These are phyloP conservation scores for Miniopterus natalensis DNA, from an alignment of 2,113 vertebrate species.

Conservation along the genomic window DNA sequence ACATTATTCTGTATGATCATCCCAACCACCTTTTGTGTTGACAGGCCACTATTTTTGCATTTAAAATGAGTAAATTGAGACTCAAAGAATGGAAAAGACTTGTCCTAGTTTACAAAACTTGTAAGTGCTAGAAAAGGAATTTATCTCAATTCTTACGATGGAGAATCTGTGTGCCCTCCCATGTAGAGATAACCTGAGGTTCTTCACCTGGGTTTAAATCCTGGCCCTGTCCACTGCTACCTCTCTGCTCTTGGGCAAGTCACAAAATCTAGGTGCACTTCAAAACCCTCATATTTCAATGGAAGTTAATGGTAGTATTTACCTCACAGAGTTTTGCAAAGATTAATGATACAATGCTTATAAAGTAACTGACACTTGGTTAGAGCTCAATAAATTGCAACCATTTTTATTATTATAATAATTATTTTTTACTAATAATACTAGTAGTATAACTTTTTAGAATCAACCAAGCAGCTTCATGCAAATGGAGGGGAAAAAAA, in stretches of 20 bases:
- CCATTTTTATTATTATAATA: not conserved
- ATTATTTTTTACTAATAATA: not conserved
- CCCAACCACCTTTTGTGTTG: not conserved
- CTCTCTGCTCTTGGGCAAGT: not conserved
- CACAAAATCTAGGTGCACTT: not conserved
- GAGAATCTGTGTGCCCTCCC: not conserved
- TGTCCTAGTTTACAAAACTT: not conserved
- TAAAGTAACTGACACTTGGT: not conserved
- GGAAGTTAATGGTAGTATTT: not conserved
- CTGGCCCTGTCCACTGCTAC: not conserved
- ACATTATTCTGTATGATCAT: not conserved
- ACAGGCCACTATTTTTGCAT: not conserved
- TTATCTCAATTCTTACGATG: not conserved
- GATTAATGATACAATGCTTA: not conserved
- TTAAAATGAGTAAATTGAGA: slow-evolving; percentile 32
- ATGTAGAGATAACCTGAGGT: not conserved
- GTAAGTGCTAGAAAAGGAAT: not conserved
- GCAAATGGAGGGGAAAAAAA: not conserved
- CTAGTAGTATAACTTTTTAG: not conserved
- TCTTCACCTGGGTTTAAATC: not conserved
- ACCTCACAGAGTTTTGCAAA: not conserved
- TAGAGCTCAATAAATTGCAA: slow-evolving; percentile 15
- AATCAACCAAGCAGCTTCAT: not conserved
- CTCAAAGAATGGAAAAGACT: not conserved
- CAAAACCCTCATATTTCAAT: not conserved